A percentile compares a stretch with the other conserved stretches of the same genome.
phyloP scores from a whole-genome alignment of 2,797 vertebrate genomes.

The Hozukius guyotensis region DNA sequence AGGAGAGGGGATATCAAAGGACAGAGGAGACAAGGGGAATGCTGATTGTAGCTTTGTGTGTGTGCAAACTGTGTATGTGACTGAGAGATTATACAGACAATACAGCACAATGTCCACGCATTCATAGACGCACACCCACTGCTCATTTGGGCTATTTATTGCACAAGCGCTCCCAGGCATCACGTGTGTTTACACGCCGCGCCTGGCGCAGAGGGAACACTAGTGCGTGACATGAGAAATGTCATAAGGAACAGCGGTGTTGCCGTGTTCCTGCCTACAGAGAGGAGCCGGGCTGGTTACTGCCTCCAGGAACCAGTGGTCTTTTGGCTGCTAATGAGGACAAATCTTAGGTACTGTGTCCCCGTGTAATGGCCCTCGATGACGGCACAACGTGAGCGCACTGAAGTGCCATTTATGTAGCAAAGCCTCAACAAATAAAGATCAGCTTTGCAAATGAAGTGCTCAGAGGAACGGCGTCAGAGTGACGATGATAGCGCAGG shows the following conservation, averaged over 20 bases:
- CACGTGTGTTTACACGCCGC: constrained; percentile 49
- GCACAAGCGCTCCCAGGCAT: constrained; percentile 42
- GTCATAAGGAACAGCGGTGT: constrained; percentile 62
- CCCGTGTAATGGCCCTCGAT: constrained; percentile 12
- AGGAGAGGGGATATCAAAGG: constrained; percentile 28
- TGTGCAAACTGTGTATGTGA: constrained; percentile 4
- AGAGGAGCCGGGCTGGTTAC: constrained; percentile 12
- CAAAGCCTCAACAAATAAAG: constrained; percentile 19
- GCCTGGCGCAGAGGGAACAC: constrained; percentile 38
- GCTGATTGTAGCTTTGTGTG: constrained; percentile 32
- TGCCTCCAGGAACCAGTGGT: constrained; percentile 56
- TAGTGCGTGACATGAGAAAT: constrained; percentile 72
- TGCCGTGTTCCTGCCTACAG: constrained; percentile 31
- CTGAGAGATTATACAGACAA: constrained; percentile 23
- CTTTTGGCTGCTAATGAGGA: constrained; percentile 68
- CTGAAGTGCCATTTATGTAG: constrained; percentile 15
- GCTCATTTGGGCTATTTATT: constrained; percentile 70
- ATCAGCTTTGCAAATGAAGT: constrained; percentile 5
- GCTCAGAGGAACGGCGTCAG: constrained; percentile 1
- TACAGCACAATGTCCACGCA: constrained; percentile 27
- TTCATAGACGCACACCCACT: constrained; percentile 34
- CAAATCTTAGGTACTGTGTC: constrained; percentile 23
- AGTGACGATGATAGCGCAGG: constrained; percentile 21
- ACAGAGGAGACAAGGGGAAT: constrained; percentile 25
- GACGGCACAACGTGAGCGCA: neutral